phyloP scores from a whole-genome alignment of 2,797 vertebrate genomes.

The Acanthurus tractus region DNA sequence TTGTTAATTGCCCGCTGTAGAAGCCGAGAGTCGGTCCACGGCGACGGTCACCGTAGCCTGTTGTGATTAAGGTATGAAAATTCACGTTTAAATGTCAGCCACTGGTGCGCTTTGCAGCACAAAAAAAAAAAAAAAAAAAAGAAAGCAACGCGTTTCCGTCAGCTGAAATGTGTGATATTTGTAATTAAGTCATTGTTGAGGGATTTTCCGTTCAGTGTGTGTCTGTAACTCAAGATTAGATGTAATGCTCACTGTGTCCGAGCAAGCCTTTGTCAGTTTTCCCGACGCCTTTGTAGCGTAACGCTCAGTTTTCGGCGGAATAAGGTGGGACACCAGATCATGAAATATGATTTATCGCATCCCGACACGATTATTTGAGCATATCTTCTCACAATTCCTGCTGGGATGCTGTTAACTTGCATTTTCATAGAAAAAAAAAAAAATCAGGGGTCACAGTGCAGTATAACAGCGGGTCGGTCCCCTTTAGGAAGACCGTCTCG shows the following conservation, averaged over 20 bases:
- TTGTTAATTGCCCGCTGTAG: background rate
- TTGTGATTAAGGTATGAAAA: slow-evolving; percentile 58
- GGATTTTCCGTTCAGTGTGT: slow-evolving; percentile 3
- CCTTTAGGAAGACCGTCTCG: slow-evolving; percentile 1
- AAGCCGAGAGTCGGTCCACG: slow-evolving; percentile 2
- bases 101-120: slow-evolving; percentile 49
- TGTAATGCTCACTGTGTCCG: slow-evolving; percentile 18
- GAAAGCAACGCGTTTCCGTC: too few relatives aligned
- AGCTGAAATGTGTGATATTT: background rate
- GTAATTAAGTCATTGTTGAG: background rate
- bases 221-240: background rate
- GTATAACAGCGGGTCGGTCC: background rate
- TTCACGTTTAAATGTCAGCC: slow-evolving; percentile 3
- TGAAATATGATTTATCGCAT: background rate
- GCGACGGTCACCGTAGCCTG: slow-evolving; percentile 25
- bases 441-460: slow-evolving; percentile 6
- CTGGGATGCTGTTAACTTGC: background rate
- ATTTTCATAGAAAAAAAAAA: background rate
- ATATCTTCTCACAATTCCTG: background rate
- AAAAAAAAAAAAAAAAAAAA: background rate
- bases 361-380: background rate
- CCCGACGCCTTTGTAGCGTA: background rate
- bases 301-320: slow-evolving; percentile 17
- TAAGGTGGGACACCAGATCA: slow-evolving; percentile 6
- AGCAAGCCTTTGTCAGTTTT: slow-evolving; percentile 48